Evolutionary conservation across 2,888 invertebrate genomes (phyloP), one percentile per base, ranked within the genome.

Genomic region (Andricus quercusramuli): DNA sequence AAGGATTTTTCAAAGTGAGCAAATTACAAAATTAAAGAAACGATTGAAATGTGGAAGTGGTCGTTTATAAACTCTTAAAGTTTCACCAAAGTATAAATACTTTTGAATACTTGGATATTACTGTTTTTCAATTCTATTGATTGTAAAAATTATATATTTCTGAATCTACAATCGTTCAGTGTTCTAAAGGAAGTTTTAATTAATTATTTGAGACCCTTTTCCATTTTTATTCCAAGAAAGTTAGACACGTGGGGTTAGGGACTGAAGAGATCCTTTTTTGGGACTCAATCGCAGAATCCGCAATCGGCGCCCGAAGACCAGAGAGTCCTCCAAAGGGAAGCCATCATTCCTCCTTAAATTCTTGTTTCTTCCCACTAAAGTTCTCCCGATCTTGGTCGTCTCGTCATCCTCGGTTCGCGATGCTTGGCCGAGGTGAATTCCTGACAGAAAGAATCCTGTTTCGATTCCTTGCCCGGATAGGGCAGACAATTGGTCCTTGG

Each of bases 401-500:
- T 51, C 64, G 70, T 78, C 67, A 56, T 66, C 78, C 64, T 56
- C 70, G 65, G n/a, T 66, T 74, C 32, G 56, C 44, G 68, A 47
- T 64, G 17, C 74, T 47, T 44, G 70, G 29, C n/a, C 20, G 87
- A 85, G 85, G 79, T 85, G 85, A 86, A 88, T 88, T 88, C 88
- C 86, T 83, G 84, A 86, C 82, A 82, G 83, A 86, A 88, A 83
- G 88, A 88, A 88, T 88, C 88, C 88, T 84, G 88, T 88, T 85
- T 82, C 41, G 22, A 41, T 67, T 41, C 67, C 80, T 83, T 79
- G 66, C 32, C 65, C 82, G 82, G 41, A 67, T 44, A 67, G n/a
- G 37, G n/a, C n/a, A n/a, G 47, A 88, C 85, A 86, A 86, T 86
- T 84, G 85, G 84, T 82, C 84, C 82, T 77, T 83, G 84, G 84